Conservation (phyloP, 2,113 vertebrate species). For the Felis chaus region DNA sequence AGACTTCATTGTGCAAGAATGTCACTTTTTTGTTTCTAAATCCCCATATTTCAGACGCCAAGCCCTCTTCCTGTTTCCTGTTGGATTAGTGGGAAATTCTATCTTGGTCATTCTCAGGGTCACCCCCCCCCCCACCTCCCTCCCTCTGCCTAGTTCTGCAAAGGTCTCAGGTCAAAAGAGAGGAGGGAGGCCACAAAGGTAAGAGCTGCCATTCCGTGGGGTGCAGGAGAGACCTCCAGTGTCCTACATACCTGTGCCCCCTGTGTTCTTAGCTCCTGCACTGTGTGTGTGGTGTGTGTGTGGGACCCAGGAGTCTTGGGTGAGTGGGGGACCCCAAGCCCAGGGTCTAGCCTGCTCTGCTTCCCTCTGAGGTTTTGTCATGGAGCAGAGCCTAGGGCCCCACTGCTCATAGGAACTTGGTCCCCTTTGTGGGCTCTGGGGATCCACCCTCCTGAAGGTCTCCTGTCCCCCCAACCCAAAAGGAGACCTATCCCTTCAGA, state of each 20-base stretch:
- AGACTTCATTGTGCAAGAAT: neutral
- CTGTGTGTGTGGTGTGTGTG: neutral
- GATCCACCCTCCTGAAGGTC: too few relatives aligned
- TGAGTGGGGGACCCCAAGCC: neutral
- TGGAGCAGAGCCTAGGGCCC: neutral
- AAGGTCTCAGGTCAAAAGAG: neutral
- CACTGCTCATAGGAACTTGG: neutral
- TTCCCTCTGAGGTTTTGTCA: neutral
- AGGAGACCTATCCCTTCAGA: neutral
- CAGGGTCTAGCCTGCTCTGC: accelerated
- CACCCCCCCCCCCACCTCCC: accelerated
- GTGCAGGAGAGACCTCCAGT: neutral
- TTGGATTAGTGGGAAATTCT: neutral
- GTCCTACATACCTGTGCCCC: accelerated
- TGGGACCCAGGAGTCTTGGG: neutral
- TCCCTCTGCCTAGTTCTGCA: neutral
- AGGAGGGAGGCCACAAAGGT: neutral
- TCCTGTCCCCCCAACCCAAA: neutral
- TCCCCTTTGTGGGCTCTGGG: neutral
- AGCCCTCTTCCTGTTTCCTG: neutral
- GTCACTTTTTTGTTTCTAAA: neutral
- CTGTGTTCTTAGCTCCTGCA: neutral
- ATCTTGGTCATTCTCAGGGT: neutral
- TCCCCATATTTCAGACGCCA: neutral
- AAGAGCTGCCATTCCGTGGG: neutral